These are phyloP conservation scores for Sander vitreus DNA, from an alignment of 2,113 vertebrate species.

Conservation along the genomic window DNA sequence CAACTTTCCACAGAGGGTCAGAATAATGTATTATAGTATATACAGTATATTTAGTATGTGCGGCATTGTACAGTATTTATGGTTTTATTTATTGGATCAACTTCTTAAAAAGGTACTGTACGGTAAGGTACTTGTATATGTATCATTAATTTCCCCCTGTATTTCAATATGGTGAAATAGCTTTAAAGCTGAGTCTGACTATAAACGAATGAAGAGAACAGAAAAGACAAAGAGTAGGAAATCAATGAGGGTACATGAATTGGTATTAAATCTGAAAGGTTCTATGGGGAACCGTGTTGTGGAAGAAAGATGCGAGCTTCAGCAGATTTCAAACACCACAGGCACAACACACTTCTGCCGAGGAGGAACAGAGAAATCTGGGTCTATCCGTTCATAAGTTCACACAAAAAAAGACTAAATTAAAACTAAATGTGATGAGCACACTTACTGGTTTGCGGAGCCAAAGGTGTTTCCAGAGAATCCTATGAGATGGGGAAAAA, in stretches of 20 bases:
- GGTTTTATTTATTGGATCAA: neutral
- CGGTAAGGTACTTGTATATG: neutral
- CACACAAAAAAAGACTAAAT: neutral
- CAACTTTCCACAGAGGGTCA: constrained; percentile 3
- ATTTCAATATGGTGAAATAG: neutral
- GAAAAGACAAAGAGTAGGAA: constrained; percentile 1
- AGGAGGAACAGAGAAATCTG: constrained; percentile 4
- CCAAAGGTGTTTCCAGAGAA: constrained; percentile 83
- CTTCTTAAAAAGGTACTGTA: no score
- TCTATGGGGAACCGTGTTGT: constrained; percentile 22
- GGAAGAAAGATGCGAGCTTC: constrained; percentile 45
- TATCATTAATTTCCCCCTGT: neutral
- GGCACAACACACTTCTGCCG: constrained; percentile 16
- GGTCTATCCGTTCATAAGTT: constrained; percentile 5
- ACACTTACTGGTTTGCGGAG: constrained; percentile 85
- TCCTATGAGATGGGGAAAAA: constrained; percentile 56
- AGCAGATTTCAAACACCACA: constrained; percentile 34
- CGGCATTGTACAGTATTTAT: neutral
- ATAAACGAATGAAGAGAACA: constrained; percentile 1
- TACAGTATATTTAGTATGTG: neutral
- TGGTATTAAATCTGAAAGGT: constrained; percentile 35
- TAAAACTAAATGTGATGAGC: neutral
- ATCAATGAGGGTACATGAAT: constrained; percentile 27
- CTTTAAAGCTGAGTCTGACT: neutral
- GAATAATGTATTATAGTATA: neutral